These are phyloP conservation scores for Radopholus similis DNA, from an alignment of 1,140 invertebrate species.

Conservation along the genomic window DNA sequence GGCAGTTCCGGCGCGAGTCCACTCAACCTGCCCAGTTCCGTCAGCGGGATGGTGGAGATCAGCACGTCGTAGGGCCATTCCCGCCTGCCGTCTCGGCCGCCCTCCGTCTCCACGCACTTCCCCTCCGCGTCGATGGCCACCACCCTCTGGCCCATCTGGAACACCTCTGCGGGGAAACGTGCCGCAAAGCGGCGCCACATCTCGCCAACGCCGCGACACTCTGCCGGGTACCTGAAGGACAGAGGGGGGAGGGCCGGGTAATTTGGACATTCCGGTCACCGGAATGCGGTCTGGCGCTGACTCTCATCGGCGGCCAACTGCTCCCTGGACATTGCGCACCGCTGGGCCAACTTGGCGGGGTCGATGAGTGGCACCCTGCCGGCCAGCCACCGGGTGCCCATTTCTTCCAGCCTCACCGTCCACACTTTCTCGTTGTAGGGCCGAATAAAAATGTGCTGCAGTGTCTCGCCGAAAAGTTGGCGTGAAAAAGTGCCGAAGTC, in stretches of 20 bases:
- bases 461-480: slow-evolving; percentile 28
- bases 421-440: slow-evolving; percentile 46
- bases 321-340: slow-evolving; percentile 6
- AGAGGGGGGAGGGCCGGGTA: too few relatives aligned
- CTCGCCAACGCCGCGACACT: slow-evolving; percentile 38
- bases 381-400: slow-evolving; percentile 35
- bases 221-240: slow-evolving; percentile 40
- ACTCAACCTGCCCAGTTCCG: slow-evolving; percentile 15
- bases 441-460: slow-evolving; percentile 36
- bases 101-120: not conserved
- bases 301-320: slow-evolving; percentile 18
- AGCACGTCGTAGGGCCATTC: slow-evolving; percentile 25
- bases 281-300: slow-evolving; percentile 12
- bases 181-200: slow-evolving; percentile 29
- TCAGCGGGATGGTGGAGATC: slow-evolving; percentile 40
- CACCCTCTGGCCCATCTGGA: slow-evolving; percentile 29
- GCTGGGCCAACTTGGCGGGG: not conserved
- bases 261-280: too few relatives aligned
- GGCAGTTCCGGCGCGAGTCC: slow-evolving; percentile 15
- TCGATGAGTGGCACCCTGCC: slow-evolving; percentile 39
- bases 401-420: slow-evolving; percentile 35
- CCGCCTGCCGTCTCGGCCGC: not conserved
- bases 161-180: slow-evolving; percentile 19
- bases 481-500: slow-evolving; percentile 34
- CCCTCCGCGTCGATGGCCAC: slow-evolving; percentile 19